A percentile compares a stretch with the other conserved stretches of the same genome.
These are phyloP conservation scores for Scaptomyza caliginosa DNA, from an alignment of 2,888 invertebrate genomes.

Conservation along the genomic window DNA sequence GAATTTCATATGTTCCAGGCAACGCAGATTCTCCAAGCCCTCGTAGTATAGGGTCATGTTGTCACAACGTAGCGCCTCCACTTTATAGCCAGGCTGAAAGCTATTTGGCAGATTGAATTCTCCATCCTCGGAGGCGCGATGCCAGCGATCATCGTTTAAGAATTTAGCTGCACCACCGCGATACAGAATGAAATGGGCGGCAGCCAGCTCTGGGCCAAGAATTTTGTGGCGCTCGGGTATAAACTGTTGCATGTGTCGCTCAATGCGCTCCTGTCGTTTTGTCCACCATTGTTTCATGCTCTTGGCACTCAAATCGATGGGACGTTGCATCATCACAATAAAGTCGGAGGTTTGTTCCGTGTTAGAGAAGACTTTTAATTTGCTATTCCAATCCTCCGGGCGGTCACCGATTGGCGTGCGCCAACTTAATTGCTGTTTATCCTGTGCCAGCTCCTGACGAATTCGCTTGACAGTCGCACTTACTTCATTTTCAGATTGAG, in stretches of 20 bases:
- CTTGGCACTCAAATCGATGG: slow-evolving; percentile 85
- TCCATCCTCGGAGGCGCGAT: slow-evolving; percentile 85
- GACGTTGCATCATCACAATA: slow-evolving; percentile 84
- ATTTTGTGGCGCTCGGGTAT: slow-evolving; percentile 86
- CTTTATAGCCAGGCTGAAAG: slow-evolving; percentile 86
- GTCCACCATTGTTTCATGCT: slow-evolving; percentile 86
- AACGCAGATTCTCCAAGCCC: slow-evolving; percentile 90
- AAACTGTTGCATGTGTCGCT: slow-evolving; percentile 87
- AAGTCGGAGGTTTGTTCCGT: slow-evolving; percentile 85
- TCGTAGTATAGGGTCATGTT: slow-evolving; percentile 91
- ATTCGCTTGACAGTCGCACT: slow-evolving; percentile 64
- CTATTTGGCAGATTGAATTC: slow-evolving; percentile 86
- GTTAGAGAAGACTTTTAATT: slow-evolving; percentile 86
- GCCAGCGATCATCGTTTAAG: slow-evolving; percentile 84
- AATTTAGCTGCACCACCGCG: slow-evolving; percentile 87
- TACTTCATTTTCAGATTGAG: slow-evolving; percentile 40
- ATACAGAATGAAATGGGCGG: slow-evolving; percentile 92
- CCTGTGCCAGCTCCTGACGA: slow-evolving; percentile 74
- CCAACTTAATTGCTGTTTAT: slow-evolving; percentile 86
- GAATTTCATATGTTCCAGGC: slow-evolving; percentile 89
- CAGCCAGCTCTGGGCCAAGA: slow-evolving; percentile 92
- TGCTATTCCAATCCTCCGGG: slow-evolving; percentile 86
- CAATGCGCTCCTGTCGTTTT: slow-evolving; percentile 84
- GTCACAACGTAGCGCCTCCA: slow-evolving; percentile 93
- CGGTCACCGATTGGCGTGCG: slow-evolving; percentile 87